Conservation (phyloP, 2,888 invertebrate genomes). For the Lasioglossum lativentre region DNA sequence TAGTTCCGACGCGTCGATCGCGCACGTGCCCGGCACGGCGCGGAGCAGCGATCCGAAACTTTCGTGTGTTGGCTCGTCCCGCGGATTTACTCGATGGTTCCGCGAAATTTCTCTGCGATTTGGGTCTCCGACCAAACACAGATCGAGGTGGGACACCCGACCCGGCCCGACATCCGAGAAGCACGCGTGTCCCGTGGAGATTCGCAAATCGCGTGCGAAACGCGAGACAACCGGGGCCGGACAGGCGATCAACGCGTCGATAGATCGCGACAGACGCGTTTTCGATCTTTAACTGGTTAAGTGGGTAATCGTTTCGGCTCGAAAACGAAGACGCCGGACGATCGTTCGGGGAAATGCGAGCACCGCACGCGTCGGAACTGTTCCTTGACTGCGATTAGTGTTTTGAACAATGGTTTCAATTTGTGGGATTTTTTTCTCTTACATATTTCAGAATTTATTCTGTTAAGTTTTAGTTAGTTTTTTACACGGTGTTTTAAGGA, state of each 20-base stretch:
- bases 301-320: slow-evolving; percentile 40
- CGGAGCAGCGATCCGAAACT: slow-evolving; percentile 46
- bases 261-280: slow-evolving; percentile 19
- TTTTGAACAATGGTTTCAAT: not conserved
- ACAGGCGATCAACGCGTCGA: not conserved
- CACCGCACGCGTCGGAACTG: not conserved
- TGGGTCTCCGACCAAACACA: slow-evolving; percentile 12
- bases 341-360: slow-evolving; percentile 26
- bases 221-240: not conserved
- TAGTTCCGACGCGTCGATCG: slow-evolving; percentile 50
- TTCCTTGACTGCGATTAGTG: not conserved
- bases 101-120: slow-evolving; percentile 37
- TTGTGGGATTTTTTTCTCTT: no score
- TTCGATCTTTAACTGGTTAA: slow-evolving; percentile 31
- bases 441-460: no score
- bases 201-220: slow-evolving; percentile 1
- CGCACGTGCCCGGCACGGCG: slow-evolving; percentile 52
- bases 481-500: no score
- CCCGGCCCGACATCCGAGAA: slow-evolving; percentile 11
- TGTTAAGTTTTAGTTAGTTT: no score
- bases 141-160: slow-evolving; percentile 14
- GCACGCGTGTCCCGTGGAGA: not conserved
- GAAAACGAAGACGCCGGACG: slow-evolving; percentile 26
- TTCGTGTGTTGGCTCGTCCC: slow-evolving; percentile 41
- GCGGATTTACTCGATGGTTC: slow-evolving; percentile 27